Conservation (phyloP, 1,140 invertebrate genomes). For the Apolygus lucorum region DNA sequence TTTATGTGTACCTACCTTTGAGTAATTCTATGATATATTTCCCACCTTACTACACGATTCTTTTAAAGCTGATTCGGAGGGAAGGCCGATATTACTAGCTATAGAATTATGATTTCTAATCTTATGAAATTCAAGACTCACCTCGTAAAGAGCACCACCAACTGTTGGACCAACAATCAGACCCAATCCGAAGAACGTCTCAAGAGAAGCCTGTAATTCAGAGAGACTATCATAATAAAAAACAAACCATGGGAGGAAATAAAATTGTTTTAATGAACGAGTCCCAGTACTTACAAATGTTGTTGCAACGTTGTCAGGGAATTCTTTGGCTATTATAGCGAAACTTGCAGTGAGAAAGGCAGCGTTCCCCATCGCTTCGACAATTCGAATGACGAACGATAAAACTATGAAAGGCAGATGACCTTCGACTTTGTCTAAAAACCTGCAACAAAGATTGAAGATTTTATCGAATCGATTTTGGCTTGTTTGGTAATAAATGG, state of each 20-base stretch:
- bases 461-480: no score
- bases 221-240: no score
- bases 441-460: conserved; percentile 41
- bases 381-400: conserved; percentile 74
- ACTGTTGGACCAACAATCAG: conserved; percentile 78
- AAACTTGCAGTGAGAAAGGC: conserved; percentile 86
- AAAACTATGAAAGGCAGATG: conserved; percentile 73
- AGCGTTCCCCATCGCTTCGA: conserved; percentile 85
- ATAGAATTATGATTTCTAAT: not conserved
- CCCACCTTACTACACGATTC: no score
- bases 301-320: conserved; percentile 79
- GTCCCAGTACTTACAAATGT: conserved; percentile 64
- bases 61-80: no score
- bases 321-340: conserved; percentile 85
- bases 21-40: no score
- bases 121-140: conserved; percentile 34
- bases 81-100: no score
- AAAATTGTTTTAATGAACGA: no score
- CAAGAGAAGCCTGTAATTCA: conserved; percentile 60
- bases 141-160: conserved; percentile 68
- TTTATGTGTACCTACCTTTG: no score
- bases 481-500: no score
- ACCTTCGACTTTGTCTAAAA: conserved; percentile 70
- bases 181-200: conserved; percentile 83
- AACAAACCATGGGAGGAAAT: no score